These are phyloP conservation scores for Loripinus fragilis DNA, from an alignment of 2,888 invertebrate genomes.

Conservation along the genomic window DNA sequence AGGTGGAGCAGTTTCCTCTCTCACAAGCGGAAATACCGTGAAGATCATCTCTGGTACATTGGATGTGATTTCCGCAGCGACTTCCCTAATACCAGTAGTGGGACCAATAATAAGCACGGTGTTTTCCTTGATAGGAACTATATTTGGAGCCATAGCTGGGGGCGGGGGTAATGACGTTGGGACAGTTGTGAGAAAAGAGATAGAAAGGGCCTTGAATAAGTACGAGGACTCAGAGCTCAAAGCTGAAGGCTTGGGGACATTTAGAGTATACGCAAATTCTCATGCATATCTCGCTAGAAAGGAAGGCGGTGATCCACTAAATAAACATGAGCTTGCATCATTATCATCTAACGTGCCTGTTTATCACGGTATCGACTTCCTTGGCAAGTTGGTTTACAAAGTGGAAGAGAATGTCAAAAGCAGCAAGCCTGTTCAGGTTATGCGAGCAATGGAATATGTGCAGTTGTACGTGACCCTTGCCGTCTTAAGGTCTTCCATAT, in stretches of 20 bases:
- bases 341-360: too few species aligned
- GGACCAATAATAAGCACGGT: neutral
- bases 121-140: neutral
- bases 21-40: neutral
- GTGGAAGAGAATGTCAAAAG: too few species aligned
- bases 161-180: neutral
- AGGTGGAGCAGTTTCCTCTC: neutral
- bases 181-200: neutral
- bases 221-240: neutral
- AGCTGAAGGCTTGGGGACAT: neutral
- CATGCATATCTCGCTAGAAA: neutral
- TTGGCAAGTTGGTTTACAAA: too few species aligned
- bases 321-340: too few species aligned
- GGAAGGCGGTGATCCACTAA: neutral
- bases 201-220: neutral
- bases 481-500: neutral
- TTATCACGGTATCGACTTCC: too few species aligned
- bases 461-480: neutral
- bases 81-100: neutral
- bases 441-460: too few species aligned
- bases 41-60: neutral
- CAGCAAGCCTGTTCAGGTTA: too few species aligned
- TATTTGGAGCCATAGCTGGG: neutral
- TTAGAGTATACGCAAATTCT: neutral
- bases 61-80: neutral